Base-by-base conservation (phyloP, 2,888 invertebrate species). In the Ochropacha duplaris region DNA sequence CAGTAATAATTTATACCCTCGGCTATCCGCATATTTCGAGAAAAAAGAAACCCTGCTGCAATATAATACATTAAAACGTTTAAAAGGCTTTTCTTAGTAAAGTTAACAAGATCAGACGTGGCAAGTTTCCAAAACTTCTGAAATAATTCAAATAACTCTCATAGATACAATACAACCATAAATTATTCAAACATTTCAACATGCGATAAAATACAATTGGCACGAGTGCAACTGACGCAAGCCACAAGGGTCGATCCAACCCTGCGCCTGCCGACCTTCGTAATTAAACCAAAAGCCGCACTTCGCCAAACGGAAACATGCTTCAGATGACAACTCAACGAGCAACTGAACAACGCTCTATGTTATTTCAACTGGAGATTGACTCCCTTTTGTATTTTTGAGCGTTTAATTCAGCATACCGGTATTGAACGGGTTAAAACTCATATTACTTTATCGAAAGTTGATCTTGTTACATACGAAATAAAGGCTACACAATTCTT, bases 211-310 rank as follows among this genome's bases (percentile, higher is more conserved):
- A 72, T 58, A 69, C 60, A 69, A 70, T 58, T 59, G 56, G 50
- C 55, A 61, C 56, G 65, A 70, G 63, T 77, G 78, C 76, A 76
- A 71, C 71, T 78, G 79, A 72, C 75, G 68, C 67, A 54, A 60
- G 60, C 71, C 68, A 57, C 68, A 68, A 73, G 76, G 79, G 79
- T 75, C 68, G 64, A 68, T 64, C 67, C 64, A 64, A 66, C 69
- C 70, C 71, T 68, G 58, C 65, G 67, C 60, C 69, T 69, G 72
- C 72, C 61, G 69, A 67, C 64, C 75, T 76, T 78, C 73, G 77
- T 79, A 79, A 81, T 83, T 83, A 82, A 78, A 77, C 76, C 72
- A 71, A 68, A 76, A 75, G 66, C 69, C 69, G 69, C 65, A 60
- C 62, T 65, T 68, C 63, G 65, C 52, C 73, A 73, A 77, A 76